phyloP scores from a whole-genome alignment of 2,797 vertebrate genomes.

The Sebastes minor region DNA sequence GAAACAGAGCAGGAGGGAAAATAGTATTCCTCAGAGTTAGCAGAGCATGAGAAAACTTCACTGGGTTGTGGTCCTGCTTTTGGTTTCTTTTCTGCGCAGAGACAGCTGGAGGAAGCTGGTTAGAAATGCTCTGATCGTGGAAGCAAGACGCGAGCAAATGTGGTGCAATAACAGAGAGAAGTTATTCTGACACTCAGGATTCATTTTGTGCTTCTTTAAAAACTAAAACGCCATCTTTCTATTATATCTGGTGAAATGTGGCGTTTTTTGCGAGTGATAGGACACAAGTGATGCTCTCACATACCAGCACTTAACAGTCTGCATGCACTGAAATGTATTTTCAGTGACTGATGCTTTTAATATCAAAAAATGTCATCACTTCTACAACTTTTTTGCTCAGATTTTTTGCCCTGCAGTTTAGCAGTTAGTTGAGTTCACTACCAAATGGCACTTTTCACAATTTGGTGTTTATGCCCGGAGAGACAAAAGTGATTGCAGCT shows the following conservation, averaged over 20 bases:
- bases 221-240: not conserved
- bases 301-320: not conserved
- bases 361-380: not conserved
- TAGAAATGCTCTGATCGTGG: not conserved
- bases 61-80: not conserved
- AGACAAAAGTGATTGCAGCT: not conserved
- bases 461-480: not conserved
- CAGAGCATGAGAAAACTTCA: not conserved
- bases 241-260: not conserved
- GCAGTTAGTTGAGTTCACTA: not conserved
- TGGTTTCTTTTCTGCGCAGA: not conserved
- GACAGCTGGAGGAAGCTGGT: not conserved
- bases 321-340: not conserved
- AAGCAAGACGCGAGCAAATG: not conserved
- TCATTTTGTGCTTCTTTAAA: not conserved
- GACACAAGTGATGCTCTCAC: not conserved
- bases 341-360: constrained; percentile 38
- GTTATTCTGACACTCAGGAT: not conserved
- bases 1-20: not conserved
- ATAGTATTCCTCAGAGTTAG: constrained; percentile 15
- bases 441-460: not conserved
- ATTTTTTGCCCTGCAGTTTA: not conserved
- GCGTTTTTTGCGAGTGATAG: no score
- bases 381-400: not conserved
- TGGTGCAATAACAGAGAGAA: not conserved